A percentile compares a stretch with the other conserved stretches of the same genome.
These are phyloP conservation scores for Drosophila seguyi DNA, from an alignment of 1,140 invertebrate species.

Conservation along the genomic window DNA sequence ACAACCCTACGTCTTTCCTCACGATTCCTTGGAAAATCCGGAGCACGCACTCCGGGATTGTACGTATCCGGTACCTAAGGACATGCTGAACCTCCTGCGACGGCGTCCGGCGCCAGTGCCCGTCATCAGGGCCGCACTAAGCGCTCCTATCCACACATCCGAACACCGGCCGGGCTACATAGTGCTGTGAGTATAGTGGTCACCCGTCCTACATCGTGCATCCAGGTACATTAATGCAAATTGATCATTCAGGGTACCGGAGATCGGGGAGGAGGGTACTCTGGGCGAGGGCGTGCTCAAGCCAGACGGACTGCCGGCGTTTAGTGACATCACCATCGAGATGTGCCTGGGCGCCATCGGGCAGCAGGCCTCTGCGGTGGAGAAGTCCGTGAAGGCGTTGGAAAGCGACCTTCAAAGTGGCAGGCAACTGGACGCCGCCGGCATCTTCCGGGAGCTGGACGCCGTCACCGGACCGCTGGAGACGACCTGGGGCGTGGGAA, in stretches of 20 bases:
- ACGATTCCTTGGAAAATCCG: constrained; percentile 26
- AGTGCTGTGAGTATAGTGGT: constrained; percentile 71
- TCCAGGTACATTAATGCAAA: not conserved
- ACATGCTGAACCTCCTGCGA: constrained; percentile 73
- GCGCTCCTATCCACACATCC: constrained; percentile 61
- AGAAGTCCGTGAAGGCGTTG: constrained; percentile 89
- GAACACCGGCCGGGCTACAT: constrained; percentile 68
- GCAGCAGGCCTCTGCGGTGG: constrained; percentile 93
- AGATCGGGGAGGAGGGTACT: constrained; percentile 93
- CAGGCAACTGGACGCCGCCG: constrained; percentile 87
- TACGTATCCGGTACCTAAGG: constrained; percentile 42
- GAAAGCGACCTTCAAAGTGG: constrained; percentile 71
- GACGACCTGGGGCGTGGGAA: constrained; percentile 94
- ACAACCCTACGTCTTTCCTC: constrained; percentile 3
- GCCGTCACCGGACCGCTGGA: constrained; percentile 90
- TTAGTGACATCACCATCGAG: constrained; percentile 92
- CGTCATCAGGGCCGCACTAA: constrained; percentile 32
- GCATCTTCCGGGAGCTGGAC: constrained; percentile 93
- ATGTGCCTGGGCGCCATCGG: constrained; percentile 93
- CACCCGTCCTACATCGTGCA: not conserved
- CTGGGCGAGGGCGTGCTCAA: constrained; percentile 91
- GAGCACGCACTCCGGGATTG: constrained; percentile 48
- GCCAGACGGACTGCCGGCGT: constrained; percentile 91
- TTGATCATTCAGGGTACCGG: constrained; percentile 90
- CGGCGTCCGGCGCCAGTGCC: constrained; percentile 41